phyloP scores from a whole-genome alignment of 2,797 vertebrate genomes.

The Orestias chungarensis region DNA sequence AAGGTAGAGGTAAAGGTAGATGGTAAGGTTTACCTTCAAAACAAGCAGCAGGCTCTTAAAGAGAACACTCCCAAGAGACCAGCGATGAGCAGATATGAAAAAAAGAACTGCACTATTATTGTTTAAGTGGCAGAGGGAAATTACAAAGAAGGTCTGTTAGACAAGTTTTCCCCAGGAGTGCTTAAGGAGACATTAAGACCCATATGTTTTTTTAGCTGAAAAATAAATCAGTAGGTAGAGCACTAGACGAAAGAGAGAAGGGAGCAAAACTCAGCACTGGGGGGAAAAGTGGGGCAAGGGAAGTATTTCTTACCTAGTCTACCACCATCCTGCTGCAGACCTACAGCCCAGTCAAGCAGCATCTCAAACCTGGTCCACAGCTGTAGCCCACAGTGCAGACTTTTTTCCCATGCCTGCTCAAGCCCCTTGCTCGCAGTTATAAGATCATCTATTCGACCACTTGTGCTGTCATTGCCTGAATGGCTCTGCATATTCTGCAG shows the following conservation, averaged over 20 bases:
- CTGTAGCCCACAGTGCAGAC: constrained; percentile 78
- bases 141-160: no score
- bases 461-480: constrained; percentile 41
- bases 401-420: constrained; percentile 72
- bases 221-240: background rate
- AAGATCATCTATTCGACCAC: constrained; percentile 59
- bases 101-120: background rate
- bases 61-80: no score
- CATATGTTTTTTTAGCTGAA: background rate
- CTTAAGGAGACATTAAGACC: background rate
- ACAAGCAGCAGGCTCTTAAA: background rate
- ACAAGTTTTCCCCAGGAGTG: no score
- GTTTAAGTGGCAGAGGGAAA: no score
- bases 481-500: constrained; percentile 29
- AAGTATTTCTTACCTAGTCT: constrained; percentile 73
- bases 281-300: background rate
- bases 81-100: background rate
- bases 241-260: background rate
- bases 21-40: background rate
- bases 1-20: no score
- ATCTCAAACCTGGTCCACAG: constrained; percentile 77
- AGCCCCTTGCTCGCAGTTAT: constrained; percentile 70
- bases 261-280: background rate
- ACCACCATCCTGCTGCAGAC: constrained; percentile 76
- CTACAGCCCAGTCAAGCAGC: constrained; percentile 69